These are phyloP conservation scores for Actenoides lindsayi DNA, from an alignment of 2,113 vertebrate genomes.

Conservation along the genomic window DNA sequence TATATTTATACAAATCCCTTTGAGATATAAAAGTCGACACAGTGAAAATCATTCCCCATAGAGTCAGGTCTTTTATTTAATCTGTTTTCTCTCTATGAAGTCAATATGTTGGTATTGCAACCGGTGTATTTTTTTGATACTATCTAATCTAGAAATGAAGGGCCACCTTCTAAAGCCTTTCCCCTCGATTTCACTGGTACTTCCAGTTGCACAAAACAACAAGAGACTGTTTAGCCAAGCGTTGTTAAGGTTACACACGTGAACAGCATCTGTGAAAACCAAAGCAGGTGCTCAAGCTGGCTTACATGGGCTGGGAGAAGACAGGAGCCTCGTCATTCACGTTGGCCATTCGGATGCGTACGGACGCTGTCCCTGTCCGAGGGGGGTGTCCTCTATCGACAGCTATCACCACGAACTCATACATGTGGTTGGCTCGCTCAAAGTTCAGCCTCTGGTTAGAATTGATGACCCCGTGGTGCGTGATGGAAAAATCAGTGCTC, in stretches of 20 bases:
- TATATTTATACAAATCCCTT: not conserved
- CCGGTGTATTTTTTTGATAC: not conserved
- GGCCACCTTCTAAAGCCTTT: not conserved
- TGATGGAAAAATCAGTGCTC: slow-evolving; percentile 85
- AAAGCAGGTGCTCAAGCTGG: fast-evolving
- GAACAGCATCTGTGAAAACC: not conserved
- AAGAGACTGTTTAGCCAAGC: not conserved
- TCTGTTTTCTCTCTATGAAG: not conserved
- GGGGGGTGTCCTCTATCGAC: slow-evolving; percentile 84
- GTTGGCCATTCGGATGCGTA: slow-evolving; percentile 84
- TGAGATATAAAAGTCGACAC: not conserved
- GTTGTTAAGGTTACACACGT: not conserved
- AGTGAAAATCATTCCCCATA: not conserved
- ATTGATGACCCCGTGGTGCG: slow-evolving; percentile 80
- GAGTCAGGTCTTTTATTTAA: not conserved
- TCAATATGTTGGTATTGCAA: not conserved
- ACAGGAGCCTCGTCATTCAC: slow-evolving; percentile 86
- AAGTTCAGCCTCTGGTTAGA: slow-evolving; percentile 84
- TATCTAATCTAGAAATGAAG: not conserved
- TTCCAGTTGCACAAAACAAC: not conserved
- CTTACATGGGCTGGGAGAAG: slow-evolving; percentile 87
- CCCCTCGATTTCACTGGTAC: not conserved
- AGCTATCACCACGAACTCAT: slow-evolving; percentile 88
- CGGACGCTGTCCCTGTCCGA: slow-evolving; percentile 84
- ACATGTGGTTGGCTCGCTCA: slow-evolving; percentile 87